Base-by-base conservation (phyloP, 2,113 vertebrate genomes). In the Carassius gibelio region DNA sequence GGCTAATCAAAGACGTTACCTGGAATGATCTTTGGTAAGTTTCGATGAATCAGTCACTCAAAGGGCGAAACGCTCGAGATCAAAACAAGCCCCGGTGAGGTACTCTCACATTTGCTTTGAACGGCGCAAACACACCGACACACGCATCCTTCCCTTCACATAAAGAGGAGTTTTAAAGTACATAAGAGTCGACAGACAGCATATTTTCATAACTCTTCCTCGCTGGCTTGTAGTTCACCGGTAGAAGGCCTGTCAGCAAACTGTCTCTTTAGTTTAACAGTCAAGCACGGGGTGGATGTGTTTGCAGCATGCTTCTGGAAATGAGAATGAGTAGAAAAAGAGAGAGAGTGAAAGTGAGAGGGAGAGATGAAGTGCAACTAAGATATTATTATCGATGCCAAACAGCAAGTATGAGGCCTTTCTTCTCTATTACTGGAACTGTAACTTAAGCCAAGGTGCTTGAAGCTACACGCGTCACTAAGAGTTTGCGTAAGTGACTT, bases 131-230 rank as follows among this genome's bases (percentile, higher is more conserved):
- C 57, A 79, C 77, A 80, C 36, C 76, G 62, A 79, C 59, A 80
- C 59, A 62, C 38, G 0, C 79, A 81, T 30, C 45, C 62, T 52
- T 81, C 17, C 62, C 19, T 69, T 78, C 85, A 86, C 45, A 52
- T 79, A 50, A 80, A 80, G 91, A 90, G 87, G 92, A 90, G 90
- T 92, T 93, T 92, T 93, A 88, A 86, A 90, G 90, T 19, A 19
- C 66, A 45, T 23, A 90, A 91, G 91, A 93, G 92, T 93, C 90
- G 93, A 93, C 93, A 93, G 84, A 84, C 85, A 90, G 90, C 91
- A 94, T 94, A 94, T 94, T 94, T 93, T 91, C 90, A 90, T 90
- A 92, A 91, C 92, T 93, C 91, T 93, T 90, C 89, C 88, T 92
- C 91, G 88, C 92, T 94, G 94, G 92, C 92, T 85, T 88, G 8